Conservation (phyloP, 2,888 invertebrate genomes). For the Pristionchus mayeri region DNA sequence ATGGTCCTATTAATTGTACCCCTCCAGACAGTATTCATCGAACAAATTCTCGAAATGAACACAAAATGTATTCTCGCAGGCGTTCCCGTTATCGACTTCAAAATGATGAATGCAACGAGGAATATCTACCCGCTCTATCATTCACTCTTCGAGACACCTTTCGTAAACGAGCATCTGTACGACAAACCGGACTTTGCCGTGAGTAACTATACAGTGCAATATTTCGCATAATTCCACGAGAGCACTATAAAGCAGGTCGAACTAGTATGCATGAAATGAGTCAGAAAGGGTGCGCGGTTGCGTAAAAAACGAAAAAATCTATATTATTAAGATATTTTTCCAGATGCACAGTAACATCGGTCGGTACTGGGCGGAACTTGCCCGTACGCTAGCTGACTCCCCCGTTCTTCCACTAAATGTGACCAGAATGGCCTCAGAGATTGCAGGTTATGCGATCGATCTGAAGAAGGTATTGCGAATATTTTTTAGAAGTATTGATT, state of each 20-base stretch:
- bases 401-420: constrained; percentile 77
- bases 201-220: background rate
- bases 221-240: too few species aligned
- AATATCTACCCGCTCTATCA: constrained; percentile 73
- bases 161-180: constrained; percentile 72
- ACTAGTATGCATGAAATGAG: too few species aligned
- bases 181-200: constrained; percentile 68
- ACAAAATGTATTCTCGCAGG: constrained; percentile 57
- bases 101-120: constrained; percentile 67
- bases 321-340: too few species aligned
- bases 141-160: constrained; percentile 74
- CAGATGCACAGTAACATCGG: constrained; percentile 76
- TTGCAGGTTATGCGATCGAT: constrained; percentile 63
- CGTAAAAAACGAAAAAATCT: too few species aligned
- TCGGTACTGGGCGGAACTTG: constrained; percentile 77
- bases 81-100: constrained; percentile 78
- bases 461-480: constrained; percentile 56
- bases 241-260: too few species aligned
- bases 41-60: background rate
- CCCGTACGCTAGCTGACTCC: constrained; percentile 76
- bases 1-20: too few species aligned
- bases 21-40: too few species aligned
- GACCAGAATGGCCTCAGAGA: constrained; percentile 71
- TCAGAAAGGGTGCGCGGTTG: too few species aligned
- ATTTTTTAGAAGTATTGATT: too few species aligned